Percentiles rank a stretch among this genome's conserved stretches.
These are phyloP conservation scores for Heliconius hortense DNA, from an alignment of 2,888 invertebrate genomes.

Conservation along the genomic window DNA sequence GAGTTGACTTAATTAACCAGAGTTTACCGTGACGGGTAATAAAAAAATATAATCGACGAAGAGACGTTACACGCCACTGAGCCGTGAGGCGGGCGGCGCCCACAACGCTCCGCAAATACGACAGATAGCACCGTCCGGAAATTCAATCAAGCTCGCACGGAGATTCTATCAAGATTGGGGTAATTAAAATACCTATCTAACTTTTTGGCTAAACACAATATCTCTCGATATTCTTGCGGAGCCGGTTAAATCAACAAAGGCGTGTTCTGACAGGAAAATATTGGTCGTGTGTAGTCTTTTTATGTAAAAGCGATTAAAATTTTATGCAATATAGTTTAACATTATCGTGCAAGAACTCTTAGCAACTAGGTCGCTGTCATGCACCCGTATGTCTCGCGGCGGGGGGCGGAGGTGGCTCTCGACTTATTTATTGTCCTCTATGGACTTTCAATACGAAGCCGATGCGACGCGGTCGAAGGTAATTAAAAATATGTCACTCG, in stretches of 20 bases:
- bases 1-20: too few relatives aligned
- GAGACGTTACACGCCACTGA: constrained; percentile 77
- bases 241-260: neutral
- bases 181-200: constrained; percentile 73
- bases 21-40: constrained; percentile 71
- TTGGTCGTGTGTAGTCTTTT: neutral
- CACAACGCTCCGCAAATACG: constrained; percentile 73
- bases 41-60: constrained; percentile 67
- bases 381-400: constrained; percentile 27
- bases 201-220: constrained; percentile 58
- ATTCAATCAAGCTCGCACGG: constrained; percentile 77
- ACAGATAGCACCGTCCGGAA: constrained; percentile 73
- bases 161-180: constrained; percentile 78
- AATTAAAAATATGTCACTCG: constrained; percentile 81
- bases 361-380: constrained; percentile 43
- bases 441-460: constrained; percentile 72
- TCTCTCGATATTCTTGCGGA: constrained; percentile 1
- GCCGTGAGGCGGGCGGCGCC: constrained; percentile 61
- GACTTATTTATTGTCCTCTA: constrained; percentile 74
- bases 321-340: constrained; percentile 5
- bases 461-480: constrained; percentile 70
- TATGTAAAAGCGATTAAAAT: neutral
- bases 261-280: neutral
- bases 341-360: constrained; percentile 7
- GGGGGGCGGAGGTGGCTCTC: constrained; percentile 50